Conservation (phyloP, 2,888 invertebrate genomes). For the Pilophorus perplexus region DNA sequence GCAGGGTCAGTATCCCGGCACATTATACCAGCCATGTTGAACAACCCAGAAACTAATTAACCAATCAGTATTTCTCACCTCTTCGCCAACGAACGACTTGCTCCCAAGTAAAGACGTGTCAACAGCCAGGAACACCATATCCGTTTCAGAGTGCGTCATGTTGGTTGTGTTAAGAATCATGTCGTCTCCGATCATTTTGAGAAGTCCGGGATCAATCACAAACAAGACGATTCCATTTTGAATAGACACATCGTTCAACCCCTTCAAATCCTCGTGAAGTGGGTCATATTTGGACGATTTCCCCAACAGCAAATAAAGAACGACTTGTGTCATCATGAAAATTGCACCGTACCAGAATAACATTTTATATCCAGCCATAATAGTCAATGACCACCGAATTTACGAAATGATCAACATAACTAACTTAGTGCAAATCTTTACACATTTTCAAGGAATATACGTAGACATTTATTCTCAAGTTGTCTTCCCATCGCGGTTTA, state of each 20-base stretch:
- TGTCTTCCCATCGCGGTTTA: too few species aligned
- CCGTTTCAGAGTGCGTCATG: not conserved
- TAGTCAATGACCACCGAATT: too few species aligned
- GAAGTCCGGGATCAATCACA: not conserved
- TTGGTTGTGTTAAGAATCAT: not conserved
- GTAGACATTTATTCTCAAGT: too few species aligned
- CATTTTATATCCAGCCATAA: too few species aligned
- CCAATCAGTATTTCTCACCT: not conserved
- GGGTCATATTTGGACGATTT: not conserved
- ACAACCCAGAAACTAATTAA: not conserved
- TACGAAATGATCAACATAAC: too few species aligned
- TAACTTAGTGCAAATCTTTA: too few species aligned
- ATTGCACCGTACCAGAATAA: not conserved
- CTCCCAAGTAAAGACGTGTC: conserved; percentile 1
- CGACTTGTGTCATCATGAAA: not conserved
- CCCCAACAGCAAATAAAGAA: not conserved
- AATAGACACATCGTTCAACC: conserved; percentile 5
- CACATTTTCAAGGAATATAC: too few species aligned
- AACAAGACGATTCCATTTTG: not conserved
- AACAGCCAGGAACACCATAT: not conserved
- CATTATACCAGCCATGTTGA: not conserved
- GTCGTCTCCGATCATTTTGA: conserved; percentile 1
- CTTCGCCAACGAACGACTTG: not conserved
- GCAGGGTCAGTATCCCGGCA: too few species aligned
- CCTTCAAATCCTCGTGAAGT: conserved; percentile 14